A percentile compares a stretch with the other conserved stretches of the same genome.
Evolutionary conservation across 2,797 vertebrate genomes (phyloP).

Genomic region (Falco columbarius): DNA sequence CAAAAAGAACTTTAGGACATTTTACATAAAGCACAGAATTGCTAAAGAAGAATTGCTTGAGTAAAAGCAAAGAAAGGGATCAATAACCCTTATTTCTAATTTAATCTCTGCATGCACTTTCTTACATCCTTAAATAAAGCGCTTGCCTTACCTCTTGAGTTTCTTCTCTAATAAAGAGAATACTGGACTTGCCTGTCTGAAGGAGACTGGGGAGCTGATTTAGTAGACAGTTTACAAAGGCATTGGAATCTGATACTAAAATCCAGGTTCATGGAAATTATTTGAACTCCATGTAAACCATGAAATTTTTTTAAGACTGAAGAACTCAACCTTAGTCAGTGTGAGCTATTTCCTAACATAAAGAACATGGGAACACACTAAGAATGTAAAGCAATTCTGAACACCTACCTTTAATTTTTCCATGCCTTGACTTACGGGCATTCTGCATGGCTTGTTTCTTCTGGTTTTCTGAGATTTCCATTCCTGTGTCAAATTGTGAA

Average conservation of each 20-base stretch:
- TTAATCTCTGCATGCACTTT: background rate
- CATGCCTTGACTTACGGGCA: slow-evolving; percentile 89
- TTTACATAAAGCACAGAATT: background rate
- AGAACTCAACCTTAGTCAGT: background rate
- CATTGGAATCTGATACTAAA: background rate
- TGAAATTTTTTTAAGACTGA: background rate
- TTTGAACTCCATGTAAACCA: background rate
- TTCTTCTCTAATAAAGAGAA: background rate
- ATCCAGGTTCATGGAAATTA: background rate
- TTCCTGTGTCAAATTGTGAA: slow-evolving; percentile 80
- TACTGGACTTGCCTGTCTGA: background rate
- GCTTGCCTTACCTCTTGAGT: background rate
- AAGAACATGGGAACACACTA: background rate
- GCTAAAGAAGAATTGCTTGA: background rate
- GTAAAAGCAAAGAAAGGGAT: background rate
- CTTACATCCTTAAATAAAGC: background rate
- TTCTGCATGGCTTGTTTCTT: slow-evolving; percentile 94
- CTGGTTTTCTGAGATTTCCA: slow-evolving; percentile 94
- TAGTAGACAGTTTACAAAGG: background rate
- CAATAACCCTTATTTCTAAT: background rate
- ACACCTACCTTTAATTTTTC: slow-evolving; percentile 91
- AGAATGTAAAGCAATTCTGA: background rate
- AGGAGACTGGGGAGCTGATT: background rate
- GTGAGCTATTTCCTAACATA: background rate
- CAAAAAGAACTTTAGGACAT: background rate